phyloP scores from a whole-genome alignment of 1,140 invertebrate species.

The Harlomillsia oculata region DNA sequence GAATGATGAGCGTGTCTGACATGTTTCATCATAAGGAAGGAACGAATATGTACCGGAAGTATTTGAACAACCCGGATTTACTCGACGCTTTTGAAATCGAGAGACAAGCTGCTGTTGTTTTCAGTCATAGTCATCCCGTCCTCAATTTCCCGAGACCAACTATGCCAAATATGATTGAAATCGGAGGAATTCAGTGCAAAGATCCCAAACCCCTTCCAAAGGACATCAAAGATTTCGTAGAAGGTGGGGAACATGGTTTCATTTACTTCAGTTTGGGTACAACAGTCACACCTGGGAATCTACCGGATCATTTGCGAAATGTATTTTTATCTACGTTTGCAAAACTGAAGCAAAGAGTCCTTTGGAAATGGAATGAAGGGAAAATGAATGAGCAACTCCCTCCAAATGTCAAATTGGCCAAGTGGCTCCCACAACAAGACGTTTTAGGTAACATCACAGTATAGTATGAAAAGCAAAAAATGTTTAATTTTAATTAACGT shows the following conservation, averaged over 20 bases:
- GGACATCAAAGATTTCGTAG: slow-evolving; percentile 31
- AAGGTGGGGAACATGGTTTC: slow-evolving; percentile 47
- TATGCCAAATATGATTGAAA: slow-evolving; percentile 39
- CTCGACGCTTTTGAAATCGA: slow-evolving; percentile 19
- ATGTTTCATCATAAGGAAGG: background rate
- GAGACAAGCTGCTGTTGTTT: slow-evolving; percentile 22
- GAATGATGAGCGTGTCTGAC: background rate
- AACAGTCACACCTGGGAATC: background rate
- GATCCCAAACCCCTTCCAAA: slow-evolving; percentile 21
- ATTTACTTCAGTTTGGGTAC: slow-evolving; percentile 61
- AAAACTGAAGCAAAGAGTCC: slow-evolving; percentile 49
- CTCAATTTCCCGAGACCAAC: slow-evolving; percentile 19
- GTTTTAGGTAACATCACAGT: slow-evolving; percentile 26
- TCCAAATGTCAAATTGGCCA: slow-evolving; percentile 50
- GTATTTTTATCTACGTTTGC: slow-evolving; percentile 17
- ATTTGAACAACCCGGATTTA: slow-evolving; percentile 7
- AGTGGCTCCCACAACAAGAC: slow-evolving; percentile 59
- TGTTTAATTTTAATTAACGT: slow-evolving; percentile 28
- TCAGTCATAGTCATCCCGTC: slow-evolving; percentile 26
- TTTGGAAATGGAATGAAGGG: slow-evolving; percentile 60
- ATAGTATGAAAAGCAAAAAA: slow-evolving; percentile 28
- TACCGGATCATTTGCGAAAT: slow-evolving; percentile 8
- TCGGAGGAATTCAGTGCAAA: slow-evolving; percentile 30
- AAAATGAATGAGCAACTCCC: slow-evolving; percentile 36
- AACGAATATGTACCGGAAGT: background rate